Conservation (phyloP, 2,797 vertebrate genomes). For the Lepilemur septentrionalis region DNA sequence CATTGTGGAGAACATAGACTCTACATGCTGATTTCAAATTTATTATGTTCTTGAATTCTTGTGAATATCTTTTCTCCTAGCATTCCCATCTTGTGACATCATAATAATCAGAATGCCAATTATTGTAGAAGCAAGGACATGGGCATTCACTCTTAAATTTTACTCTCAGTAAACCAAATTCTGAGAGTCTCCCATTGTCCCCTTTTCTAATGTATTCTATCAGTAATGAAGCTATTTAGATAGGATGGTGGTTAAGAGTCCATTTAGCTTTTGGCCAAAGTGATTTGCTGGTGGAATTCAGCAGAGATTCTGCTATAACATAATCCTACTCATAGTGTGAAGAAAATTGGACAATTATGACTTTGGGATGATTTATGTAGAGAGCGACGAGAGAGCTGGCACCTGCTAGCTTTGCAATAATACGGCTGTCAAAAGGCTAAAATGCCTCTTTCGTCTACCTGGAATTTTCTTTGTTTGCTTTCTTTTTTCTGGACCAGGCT, state of each 20-base stretch:
- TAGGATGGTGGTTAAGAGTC: constrained; percentile 46
- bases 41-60: neutral
- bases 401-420: neutral
- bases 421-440: neutral
- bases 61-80: constrained; percentile 12
- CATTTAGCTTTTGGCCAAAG: constrained; percentile 59
- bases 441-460: constrained; percentile 13
- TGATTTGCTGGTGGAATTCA: constrained; percentile 65
- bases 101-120: constrained; percentile 15
- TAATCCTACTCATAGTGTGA: constrained; percentile 27
- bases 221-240: constrained; percentile 36
- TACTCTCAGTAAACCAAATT: constrained; percentile 8
- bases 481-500: neutral
- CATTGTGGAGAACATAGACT: neutral
- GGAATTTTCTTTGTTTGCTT: constrained; percentile 37
- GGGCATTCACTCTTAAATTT: constrained; percentile 1
- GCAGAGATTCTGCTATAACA: constrained; percentile 37
- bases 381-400: neutral
- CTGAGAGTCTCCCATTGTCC: neutral
- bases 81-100: neutral
- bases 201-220: neutral
- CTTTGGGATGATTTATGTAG: constrained; percentile 41
- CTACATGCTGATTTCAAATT: neutral
- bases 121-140: neutral
- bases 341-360: constrained; percentile 65